phyloP scores from a whole-genome alignment of 1,140 invertebrate genomes.

The Trachymyrmex septentrionalis region DNA sequence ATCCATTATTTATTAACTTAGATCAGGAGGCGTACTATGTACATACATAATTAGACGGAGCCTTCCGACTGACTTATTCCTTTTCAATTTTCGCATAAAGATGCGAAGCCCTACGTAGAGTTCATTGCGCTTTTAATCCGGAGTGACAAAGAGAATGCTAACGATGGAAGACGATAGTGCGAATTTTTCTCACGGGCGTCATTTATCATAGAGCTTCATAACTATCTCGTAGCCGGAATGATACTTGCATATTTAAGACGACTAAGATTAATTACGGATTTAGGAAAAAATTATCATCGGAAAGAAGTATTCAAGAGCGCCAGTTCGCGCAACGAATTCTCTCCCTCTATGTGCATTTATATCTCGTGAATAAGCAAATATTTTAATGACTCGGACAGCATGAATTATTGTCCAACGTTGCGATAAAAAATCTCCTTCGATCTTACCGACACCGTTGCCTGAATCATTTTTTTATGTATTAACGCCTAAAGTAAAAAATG shows the following conservation, averaged over 20 bases:
- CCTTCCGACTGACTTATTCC: slow-evolving; percentile 18
- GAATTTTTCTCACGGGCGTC: slow-evolving; percentile 8
- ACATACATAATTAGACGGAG: slow-evolving; percentile 40
- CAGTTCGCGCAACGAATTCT: not conserved
- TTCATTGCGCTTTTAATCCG: slow-evolving; percentile 59
- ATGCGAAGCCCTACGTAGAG: not conserved
- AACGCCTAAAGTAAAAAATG: not conserved
- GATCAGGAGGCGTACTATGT: not conserved
- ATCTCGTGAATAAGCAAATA: slow-evolving; percentile 61
- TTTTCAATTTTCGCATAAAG: slow-evolving; percentile 24
- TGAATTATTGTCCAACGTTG: slow-evolving; percentile 47
- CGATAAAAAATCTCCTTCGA: slow-evolving; percentile 50
- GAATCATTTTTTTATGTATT: not conserved
- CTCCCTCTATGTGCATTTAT: slow-evolving; percentile 33
- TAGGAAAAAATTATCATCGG: slow-evolving; percentile 39
- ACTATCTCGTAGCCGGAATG: slow-evolving; percentile 35
- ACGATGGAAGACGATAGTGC: slow-evolving; percentile 51
- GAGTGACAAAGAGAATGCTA: slow-evolving; percentile 56
- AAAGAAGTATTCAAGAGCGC: slow-evolving; percentile 36
- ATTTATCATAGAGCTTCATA: slow-evolving; percentile 51
- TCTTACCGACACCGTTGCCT: slow-evolving; percentile 21
- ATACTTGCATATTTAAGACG: slow-evolving; percentile 47
- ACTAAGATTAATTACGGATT: slow-evolving; percentile 64
- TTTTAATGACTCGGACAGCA: slow-evolving; percentile 42
- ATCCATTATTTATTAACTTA: slow-evolving; percentile 42